Evolutionary conservation across 2,797 vertebrate genomes (phyloP).

Genomic region (Xenops minutus): DNA sequence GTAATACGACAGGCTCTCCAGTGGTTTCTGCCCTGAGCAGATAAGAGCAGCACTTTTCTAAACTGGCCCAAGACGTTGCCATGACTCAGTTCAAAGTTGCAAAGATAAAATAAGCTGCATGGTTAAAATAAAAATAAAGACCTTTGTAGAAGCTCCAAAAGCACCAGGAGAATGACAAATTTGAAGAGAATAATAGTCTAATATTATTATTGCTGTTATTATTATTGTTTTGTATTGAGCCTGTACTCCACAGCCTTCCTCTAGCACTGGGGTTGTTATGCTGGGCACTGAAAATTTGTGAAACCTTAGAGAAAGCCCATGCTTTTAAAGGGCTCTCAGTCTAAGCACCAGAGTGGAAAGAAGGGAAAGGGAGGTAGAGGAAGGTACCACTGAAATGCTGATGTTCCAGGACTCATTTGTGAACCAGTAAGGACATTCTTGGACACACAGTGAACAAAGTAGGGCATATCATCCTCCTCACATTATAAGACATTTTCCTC

Average conservation of each 20-base stretch:
- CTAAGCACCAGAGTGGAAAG: background rate
- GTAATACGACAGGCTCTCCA: background rate
- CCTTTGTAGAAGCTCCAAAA: background rate
- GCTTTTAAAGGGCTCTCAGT: background rate
- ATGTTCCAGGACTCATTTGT: background rate
- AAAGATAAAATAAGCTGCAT: background rate
- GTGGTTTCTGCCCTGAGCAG: slow-evolving; percentile 15
- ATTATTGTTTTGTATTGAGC: background rate
- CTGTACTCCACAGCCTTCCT: background rate
- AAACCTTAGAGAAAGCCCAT: background rate
- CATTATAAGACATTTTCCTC: background rate
- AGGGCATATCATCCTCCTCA: background rate
- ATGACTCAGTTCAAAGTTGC: slow-evolving; percentile 29
- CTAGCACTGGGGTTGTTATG: background rate
- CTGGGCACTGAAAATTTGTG: background rate
- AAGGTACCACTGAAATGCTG: background rate
- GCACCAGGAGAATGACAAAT: background rate
- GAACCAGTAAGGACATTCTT: background rate
- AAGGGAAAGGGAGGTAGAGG: background rate
- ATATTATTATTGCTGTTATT: background rate
- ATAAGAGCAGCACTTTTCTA: slow-evolving; percentile 12
- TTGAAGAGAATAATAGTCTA: background rate
- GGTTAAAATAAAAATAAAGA: background rate
- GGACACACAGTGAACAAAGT: background rate
- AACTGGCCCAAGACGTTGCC: background rate